Evolutionary conservation across 2,113 vertebrate species (phyloP).

Genomic region (Vombatus ursinus): DNA sequence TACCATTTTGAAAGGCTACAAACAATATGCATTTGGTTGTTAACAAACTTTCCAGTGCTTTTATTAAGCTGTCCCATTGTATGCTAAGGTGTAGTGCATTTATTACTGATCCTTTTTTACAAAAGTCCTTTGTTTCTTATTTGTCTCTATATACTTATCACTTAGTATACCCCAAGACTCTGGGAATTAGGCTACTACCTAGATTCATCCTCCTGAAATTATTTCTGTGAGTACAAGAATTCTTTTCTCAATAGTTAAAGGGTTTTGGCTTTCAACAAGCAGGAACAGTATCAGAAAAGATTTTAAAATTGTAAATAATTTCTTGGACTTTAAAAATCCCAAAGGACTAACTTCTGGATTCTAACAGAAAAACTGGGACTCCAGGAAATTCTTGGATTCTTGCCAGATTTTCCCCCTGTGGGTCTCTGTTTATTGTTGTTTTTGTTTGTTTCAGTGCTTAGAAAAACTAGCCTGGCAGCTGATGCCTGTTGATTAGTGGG

Average conservation of each 20-base stretch:
- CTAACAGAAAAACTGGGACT: neutral
- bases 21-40: neutral
- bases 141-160: constrained; percentile 21
- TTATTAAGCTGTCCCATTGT: constrained; percentile 64
- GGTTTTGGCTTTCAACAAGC: neutral
- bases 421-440: neutral
- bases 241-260: constrained; percentile 29
- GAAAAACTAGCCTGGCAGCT: neutral
- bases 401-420: neutral
- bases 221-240: constrained; percentile 24
- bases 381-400: neutral
- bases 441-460: neutral
- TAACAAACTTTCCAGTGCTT: constrained; percentile 24
- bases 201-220: neutral
- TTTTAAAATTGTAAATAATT: neutral
- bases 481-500: neutral
- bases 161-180: neutral
- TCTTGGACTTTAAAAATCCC: neutral
- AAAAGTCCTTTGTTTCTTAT: constrained; percentile 74
- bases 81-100: constrained; percentile 67
- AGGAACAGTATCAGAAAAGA: constrained; percentile 30
- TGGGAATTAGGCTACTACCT: neutral
- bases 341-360: neutral
- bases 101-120: constrained; percentile 60
- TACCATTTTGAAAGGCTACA: neutral